Conservation (phyloP, 2,888 invertebrate genomes). For the Cephus pulcher region DNA sequence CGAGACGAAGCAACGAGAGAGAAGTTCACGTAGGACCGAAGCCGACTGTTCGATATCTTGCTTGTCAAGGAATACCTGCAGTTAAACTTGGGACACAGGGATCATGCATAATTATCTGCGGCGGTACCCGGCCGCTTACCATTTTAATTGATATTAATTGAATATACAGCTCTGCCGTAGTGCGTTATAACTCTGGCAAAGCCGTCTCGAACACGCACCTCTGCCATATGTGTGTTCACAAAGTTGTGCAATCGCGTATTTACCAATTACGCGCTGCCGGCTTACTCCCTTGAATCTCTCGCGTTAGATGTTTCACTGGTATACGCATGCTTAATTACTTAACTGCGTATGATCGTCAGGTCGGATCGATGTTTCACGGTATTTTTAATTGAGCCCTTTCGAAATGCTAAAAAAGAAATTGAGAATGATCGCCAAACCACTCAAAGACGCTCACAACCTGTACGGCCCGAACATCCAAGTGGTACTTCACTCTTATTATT, state of each 20-base stretch:
- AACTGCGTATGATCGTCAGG: constrained; percentile 44
- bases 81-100: neutral
- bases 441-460: neutral
- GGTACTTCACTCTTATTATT: neutral
- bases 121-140: constrained; percentile 30
- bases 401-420: neutral
- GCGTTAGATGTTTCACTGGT: constrained; percentile 37
- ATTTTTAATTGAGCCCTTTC: neutral
- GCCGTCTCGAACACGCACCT: neutral
- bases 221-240: neutral
- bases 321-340: constrained; percentile 48
- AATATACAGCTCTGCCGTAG: constrained; percentile 38
- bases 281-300: constrained; percentile 50
- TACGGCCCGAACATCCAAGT: neutral
- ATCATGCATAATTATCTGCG: constrained; percentile 35
- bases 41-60: neutral
- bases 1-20: neutral
- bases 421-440: neutral
- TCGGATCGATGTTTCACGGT: neutral
- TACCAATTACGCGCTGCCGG: constrained; percentile 20
- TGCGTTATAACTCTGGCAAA: neutral
- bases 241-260: neutral
- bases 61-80: neutral
- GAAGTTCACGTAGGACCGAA: neutral
- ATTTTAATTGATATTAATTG: constrained; percentile 62